Percentiles rank a stretch among this genome's conserved stretches.
These are phyloP conservation scores for Pitangus sulphuratus DNA, from an alignment of 2,797 vertebrate species.

Conservation along the genomic window DNA sequence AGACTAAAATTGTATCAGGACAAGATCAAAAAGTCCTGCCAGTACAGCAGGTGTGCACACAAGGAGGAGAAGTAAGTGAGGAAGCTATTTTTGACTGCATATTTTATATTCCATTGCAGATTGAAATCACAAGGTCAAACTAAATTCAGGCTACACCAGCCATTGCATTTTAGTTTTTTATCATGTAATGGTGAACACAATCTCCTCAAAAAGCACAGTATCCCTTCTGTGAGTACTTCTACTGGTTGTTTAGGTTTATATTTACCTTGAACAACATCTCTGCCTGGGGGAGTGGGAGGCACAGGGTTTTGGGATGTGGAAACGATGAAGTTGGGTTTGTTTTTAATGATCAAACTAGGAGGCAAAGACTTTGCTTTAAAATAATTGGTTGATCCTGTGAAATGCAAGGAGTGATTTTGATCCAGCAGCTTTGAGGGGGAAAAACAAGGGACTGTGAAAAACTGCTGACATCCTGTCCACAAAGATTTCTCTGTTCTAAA, in stretches of 20 bases:
- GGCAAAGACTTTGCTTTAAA: not conserved
- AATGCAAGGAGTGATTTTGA: fast-evolving
- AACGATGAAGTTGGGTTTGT: not conserved
- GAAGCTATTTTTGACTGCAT: not conserved
- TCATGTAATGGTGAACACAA: fast-evolving
- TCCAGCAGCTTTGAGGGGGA: not conserved
- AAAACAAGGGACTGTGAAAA: not conserved
- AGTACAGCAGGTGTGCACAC: not conserved
- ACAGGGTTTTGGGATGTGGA: not conserved
- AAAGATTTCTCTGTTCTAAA: not conserved
- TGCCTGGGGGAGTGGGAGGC: fast-evolving
- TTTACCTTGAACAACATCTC: not conserved
- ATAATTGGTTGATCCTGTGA: fast-evolving
- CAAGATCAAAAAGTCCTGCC: not conserved
- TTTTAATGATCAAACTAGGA: not conserved
- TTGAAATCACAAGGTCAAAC: conserved; percentile 26
- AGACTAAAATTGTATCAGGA: not conserved
- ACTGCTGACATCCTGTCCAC: not conserved
- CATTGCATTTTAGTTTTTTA: not conserved
- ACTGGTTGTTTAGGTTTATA: not conserved
- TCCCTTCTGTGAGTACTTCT: not conserved
- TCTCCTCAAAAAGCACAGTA: not conserved
- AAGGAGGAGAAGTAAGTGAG: not conserved
- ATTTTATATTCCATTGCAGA: not conserved
- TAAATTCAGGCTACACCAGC: not conserved